Percentiles rank a stretch among this genome's conserved stretches.
Evolutionary conservation across 2,888 invertebrate species (phyloP).

Genomic region (Mythimna lalbum): DNA sequence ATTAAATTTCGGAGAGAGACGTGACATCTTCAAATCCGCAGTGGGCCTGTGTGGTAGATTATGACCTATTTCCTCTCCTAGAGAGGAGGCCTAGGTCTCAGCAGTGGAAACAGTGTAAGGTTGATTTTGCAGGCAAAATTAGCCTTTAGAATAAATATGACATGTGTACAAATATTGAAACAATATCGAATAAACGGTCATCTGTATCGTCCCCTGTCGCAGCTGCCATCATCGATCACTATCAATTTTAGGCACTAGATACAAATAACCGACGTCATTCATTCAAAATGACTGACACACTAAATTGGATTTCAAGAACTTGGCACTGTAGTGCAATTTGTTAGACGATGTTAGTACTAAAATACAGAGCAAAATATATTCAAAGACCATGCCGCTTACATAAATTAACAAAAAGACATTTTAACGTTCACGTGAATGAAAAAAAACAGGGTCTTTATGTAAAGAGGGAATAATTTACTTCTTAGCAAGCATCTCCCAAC

Average conservation of each 20-base stretch:
- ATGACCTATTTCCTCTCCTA: too few species aligned
- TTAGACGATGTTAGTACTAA: not conserved
- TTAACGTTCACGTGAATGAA: not conserved
- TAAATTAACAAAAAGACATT: not conserved
- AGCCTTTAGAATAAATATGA: not conserved
- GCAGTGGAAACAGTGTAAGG: too few species aligned
- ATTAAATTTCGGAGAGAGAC: too few species aligned
- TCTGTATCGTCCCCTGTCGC: slow-evolving; percentile 6
- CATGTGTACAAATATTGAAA: not conserved
- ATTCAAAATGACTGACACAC: slow-evolving; percentile 36
- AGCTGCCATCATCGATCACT: slow-evolving; percentile 36
- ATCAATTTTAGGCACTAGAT: slow-evolving; percentile 21
- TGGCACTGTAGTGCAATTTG: not conserved
- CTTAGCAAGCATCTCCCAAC: not conserved
- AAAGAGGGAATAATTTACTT: not conserved
- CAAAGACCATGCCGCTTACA: not conserved
- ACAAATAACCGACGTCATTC: slow-evolving; percentile 35
- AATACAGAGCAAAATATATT: not conserved
- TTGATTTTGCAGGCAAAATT: too few species aligned
- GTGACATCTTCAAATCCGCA: too few species aligned
- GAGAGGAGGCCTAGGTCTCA: too few species aligned
- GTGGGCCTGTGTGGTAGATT: too few species aligned
- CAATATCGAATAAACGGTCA: not conserved
- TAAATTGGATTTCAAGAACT: slow-evolving; percentile 17
- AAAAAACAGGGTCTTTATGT: not conserved